Percentiles rank a stretch among this genome's conserved stretches.
Evolutionary conservation across 2,797 vertebrate genomes (phyloP).

Genomic region (Peromyscus melanophrys): DNA sequence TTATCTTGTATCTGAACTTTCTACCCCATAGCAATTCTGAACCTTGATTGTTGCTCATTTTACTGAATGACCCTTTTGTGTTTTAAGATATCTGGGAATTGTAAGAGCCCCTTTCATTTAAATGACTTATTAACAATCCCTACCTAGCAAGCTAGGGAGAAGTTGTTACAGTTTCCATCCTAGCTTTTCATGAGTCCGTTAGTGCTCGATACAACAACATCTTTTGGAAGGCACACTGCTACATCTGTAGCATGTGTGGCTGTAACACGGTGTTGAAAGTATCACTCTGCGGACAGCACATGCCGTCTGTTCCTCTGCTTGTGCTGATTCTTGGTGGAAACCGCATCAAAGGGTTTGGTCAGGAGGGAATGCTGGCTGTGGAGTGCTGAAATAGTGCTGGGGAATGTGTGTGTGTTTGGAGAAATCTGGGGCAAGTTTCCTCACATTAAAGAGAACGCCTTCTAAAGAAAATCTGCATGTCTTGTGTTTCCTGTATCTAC

Average conservation of each 20-base stretch:
- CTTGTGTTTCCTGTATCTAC: background rate
- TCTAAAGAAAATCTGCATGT: background rate
- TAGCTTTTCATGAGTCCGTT: background rate
- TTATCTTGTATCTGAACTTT: conserved; percentile 39
- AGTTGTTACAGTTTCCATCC: background rate
- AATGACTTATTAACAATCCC: background rate
- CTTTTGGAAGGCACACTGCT: background rate
- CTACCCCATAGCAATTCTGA: conserved; percentile 3
- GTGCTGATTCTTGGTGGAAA: background rate
- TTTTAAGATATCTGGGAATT: conserved; percentile 58
- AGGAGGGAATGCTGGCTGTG: background rate
- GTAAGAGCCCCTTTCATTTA: conserved; percentile 17
- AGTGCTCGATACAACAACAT: background rate
- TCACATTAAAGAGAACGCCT: background rate
- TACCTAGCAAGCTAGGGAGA: background rate
- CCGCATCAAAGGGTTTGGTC: background rate
- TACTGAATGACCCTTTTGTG: conserved; percentile 1
- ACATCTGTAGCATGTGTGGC: background rate
- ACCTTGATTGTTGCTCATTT: conserved; percentile 55
- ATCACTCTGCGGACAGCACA: background rate
- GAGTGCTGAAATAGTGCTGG: background rate
- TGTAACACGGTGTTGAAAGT: too few relatives aligned
- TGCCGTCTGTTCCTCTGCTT: background rate
- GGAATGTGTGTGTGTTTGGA: conserved; percentile 28
- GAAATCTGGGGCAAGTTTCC: background rate